Base-by-base conservation (phyloP, 2,888 invertebrate genomes). In the Troglohyphantes excavatus region DNA sequence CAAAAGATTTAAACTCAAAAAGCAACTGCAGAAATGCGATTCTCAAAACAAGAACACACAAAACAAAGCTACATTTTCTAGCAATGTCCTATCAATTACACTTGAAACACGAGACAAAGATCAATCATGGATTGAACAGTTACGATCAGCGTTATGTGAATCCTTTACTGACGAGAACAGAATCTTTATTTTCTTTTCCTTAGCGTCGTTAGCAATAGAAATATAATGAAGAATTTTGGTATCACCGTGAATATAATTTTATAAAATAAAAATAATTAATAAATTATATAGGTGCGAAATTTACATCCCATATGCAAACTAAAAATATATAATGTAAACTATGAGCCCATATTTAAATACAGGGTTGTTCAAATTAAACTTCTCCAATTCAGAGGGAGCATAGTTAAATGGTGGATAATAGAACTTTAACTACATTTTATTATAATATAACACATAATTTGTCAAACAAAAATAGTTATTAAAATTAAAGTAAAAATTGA, bases 121-220 rank as follows among this genome's bases (percentile, higher is more conserved):
- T 83, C 83, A 83, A 83, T 83, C 83, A 83, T 63, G 46, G 46
- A 83, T 83, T 83, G 83, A 83, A 73, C 83, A 83, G 83, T 83
- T 72, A 83, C 73, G 59, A 65, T 65, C 73, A 53, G 53, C 67
- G 67, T 43, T 70, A 82, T 70, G 82, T 70, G 26, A 59, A 83
- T 59, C 73, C 46, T 53, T 63, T 70, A 59, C 82, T 33, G 59
- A 61, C 61, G 82, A 82, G 70, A 70, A 82, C 72, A 19, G 21
- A 43, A 83, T 39, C 61, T 33, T 27, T 46, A 23, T 43, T 23
- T 61, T 53, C 27, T 67, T 78, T 46, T 53, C 46, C 13, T 65
- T 68, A 17, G 13, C 21, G 78, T 65, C 27, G 59, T 68, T 68
- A 79, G 79, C 23, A 65, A 79, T 68, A 78, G n/a, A n/a, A n/a